Percentiles rank a stretch among this genome's conserved stretches.
phyloP scores from a whole-genome alignment of 1,140 invertebrate genomes.

The Drosophila pseudoananassae region DNA sequence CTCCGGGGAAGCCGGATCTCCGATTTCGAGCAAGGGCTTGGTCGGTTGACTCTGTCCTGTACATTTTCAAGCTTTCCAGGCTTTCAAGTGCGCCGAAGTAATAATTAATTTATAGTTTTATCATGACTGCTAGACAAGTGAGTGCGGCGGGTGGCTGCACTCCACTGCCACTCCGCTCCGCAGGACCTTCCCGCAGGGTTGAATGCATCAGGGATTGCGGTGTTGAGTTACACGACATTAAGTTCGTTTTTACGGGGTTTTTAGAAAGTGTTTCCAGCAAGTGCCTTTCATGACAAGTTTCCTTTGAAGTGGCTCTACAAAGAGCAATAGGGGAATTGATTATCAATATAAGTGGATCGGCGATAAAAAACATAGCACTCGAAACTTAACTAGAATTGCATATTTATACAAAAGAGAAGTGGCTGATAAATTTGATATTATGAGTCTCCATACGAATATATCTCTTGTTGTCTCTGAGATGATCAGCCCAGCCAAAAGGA shows the following conservation, averaged over 20 bases:
- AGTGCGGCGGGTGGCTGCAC: conserved; percentile 29
- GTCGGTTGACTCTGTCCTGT: neutral
- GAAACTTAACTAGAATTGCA: neutral
- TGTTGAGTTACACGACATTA: conserved; percentile 25
- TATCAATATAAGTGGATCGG: neutral
- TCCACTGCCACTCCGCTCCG: neutral
- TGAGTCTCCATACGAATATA: too few relatives aligned
- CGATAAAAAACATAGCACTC: neutral
- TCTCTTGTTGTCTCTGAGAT: too few relatives aligned
- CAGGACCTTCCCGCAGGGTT: conserved; percentile 9
- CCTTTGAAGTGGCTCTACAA: conserved; percentile 8
- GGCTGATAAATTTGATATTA: too few relatives aligned
- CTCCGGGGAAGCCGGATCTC: too few relatives aligned
- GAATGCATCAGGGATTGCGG: conserved; percentile 11
- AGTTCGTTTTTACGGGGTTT: neutral
- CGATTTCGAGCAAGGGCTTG: neutral
- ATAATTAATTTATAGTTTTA: conserved; percentile 84
- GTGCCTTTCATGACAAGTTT: conserved; percentile 1
- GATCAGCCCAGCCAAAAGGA: too few relatives aligned
- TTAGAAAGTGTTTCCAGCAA: conserved; percentile 7
- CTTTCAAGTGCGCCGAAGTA: conserved; percentile 81
- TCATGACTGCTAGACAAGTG: conserved; percentile 76
- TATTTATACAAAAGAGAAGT: neutral
- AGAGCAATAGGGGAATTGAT: conserved; percentile 1
- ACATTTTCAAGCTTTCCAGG: conserved; percentile 13